Evolutionary conservation across 2,797 vertebrate genomes (phyloP), one percentile per base, ranked within the genome.

Genomic region (Oreonectes daqikongensis): DNA sequence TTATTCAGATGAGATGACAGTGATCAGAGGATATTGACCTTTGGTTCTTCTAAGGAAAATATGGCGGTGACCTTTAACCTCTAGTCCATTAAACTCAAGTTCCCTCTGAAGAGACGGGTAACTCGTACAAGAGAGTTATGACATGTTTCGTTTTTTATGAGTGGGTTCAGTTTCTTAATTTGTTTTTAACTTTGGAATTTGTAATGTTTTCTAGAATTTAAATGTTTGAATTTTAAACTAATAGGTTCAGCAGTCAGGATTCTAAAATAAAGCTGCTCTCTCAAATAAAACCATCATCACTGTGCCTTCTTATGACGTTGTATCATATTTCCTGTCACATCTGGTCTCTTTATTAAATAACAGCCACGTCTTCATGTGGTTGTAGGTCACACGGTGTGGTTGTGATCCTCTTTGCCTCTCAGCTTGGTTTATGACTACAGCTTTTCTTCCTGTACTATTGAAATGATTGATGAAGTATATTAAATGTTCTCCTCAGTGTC

Each of bases 401-500:
- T 77, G 44, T 40, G 44, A 59, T 76, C 74, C 55, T 76, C 28
- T 60, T 35, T 35, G 35, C 35, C 35, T 35, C 35, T 35, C 63
- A 67, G 57, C 66, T 42, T 77, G 75, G 42, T 77, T 77, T 77
- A 69, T 77, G 66, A 77, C 60, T 69, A 69, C 72, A 59, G 72
- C 79, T 75, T 70, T 65, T 64, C 42, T 26, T 80, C 63, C 78
- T 82, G 71, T 80, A 53, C 83, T 32, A 69, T 28, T 64, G 84
- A 85, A 84, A 69, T 85, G 85, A 89, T 84, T 82, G 82, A 88
- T 83, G 5, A 1, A 69, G 72, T 82, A 82, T 79, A 83, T 86
- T 79, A 82, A 87, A 60, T 52, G 53, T 17, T 20, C 75, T 79
- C 44, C 77, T 28, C 75, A 0, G 59, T 20, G 76, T 83, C 69